phyloP scores from a whole-genome alignment of 2,888 invertebrate genomes.

The Gymnoscelis rufifasciata region DNA sequence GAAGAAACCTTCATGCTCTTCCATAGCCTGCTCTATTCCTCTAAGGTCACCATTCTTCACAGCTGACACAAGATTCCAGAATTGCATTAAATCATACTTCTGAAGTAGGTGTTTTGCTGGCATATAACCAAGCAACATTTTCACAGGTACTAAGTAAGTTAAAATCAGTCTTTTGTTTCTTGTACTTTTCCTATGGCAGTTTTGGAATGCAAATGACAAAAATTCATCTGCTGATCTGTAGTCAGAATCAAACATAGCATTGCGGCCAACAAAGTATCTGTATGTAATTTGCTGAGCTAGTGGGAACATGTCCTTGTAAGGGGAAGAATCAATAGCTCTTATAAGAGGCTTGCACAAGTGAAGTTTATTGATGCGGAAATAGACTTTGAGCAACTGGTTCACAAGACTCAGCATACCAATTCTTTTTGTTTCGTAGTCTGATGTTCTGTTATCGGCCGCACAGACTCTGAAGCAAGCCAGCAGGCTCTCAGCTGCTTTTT shows the following conservation, averaged over 20 bases:
- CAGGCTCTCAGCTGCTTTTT: constrained; percentile 95
- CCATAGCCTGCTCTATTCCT: constrained; percentile 90
- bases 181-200: constrained; percentile 88
- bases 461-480: constrained; percentile 97
- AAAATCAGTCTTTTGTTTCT: constrained; percentile 95
- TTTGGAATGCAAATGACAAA: constrained; percentile 94
- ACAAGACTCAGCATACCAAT: constrained; percentile 97
- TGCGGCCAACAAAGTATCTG: constrained; percentile 97
- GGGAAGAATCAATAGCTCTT: constrained; percentile 95
- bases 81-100: constrained; percentile 94
- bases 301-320: constrained; percentile 92
- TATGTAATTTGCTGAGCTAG: constrained; percentile 97
- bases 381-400: constrained; percentile 96
- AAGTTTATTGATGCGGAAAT: constrained; percentile 94
- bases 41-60: constrained; percentile 94
- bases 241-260: constrained; percentile 99
- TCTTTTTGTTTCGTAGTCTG: constrained; percentile 94
- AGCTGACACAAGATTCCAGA: constrained; percentile 92
- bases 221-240: constrained; percentile 95
- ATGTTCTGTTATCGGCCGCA: constrained; percentile 94
- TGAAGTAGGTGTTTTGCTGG: constrained; percentile 89
- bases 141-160: constrained; percentile 96
- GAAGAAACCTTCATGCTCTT: constrained; percentile 93
- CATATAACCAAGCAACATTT: constrained; percentile 97
- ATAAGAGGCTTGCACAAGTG: constrained; percentile 96